A percentile compares a stretch with the other conserved stretches of the same genome.
phyloP scores from a whole-genome alignment of 2,888 invertebrate species.

The Athalia rosae region DNA sequence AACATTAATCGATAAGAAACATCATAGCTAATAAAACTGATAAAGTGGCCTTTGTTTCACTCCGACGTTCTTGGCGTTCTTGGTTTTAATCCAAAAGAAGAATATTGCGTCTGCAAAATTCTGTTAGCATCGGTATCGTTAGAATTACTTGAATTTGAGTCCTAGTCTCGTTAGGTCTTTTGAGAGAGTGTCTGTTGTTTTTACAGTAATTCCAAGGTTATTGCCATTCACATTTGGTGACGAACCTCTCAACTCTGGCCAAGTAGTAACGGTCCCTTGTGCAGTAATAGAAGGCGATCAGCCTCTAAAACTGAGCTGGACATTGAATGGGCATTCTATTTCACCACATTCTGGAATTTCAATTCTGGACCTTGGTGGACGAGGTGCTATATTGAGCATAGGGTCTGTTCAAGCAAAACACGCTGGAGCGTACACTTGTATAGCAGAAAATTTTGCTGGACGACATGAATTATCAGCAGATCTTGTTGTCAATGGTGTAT shows the following conservation, averaged over 20 bases:
- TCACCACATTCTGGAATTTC: constrained; percentile 74
- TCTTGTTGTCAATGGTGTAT: constrained; percentile 76
- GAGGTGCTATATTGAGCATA: constrained; percentile 79
- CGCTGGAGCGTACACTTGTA: constrained; percentile 79
- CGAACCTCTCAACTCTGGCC: constrained; percentile 78
- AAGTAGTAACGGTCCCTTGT: constrained; percentile 78
- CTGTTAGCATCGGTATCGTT: neutral
- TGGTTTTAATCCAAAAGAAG: constrained; percentile 2
- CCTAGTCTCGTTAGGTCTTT: constrained; percentile 19
- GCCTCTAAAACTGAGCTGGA: constrained; percentile 80
- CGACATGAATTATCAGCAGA: constrained; percentile 75
- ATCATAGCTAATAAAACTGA: constrained; percentile 37
- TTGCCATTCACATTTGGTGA: constrained; percentile 78
- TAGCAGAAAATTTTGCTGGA: constrained; percentile 77
- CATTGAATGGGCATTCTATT: constrained; percentile 72
- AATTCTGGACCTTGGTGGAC: constrained; percentile 78
- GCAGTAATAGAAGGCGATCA: constrained; percentile 80
- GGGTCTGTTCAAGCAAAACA: constrained; percentile 77
- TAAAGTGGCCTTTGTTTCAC: constrained; percentile 31
- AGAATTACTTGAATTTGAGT: neutral
- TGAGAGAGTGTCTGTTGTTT: constrained; percentile 32
- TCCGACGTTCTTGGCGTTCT: constrained; percentile 23
- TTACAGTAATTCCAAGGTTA: constrained; percentile 72
- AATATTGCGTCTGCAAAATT: neutral
- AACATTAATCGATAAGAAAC: constrained; percentile 40